Conservation (phyloP, 2,113 vertebrate genomes). For the Donacobius atricapilla region DNA sequence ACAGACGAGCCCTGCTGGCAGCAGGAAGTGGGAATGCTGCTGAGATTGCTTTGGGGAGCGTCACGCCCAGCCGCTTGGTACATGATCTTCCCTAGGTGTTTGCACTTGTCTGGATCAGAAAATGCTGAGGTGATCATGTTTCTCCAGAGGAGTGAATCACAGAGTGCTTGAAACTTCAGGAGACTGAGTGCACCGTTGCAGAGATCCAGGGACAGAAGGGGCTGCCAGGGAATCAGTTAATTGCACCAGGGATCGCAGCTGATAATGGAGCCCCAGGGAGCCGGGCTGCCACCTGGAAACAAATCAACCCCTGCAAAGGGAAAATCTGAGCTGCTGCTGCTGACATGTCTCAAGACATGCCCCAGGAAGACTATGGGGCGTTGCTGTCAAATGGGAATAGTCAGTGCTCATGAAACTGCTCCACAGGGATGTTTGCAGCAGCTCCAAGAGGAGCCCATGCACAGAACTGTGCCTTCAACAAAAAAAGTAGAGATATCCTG, state of each 20-base stretch:
- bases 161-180: neutral
- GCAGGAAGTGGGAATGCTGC: neutral
- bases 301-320: neutral
- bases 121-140: neutral
- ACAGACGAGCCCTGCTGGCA: accelerated
- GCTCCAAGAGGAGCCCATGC: neutral
- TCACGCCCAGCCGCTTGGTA: neutral
- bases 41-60: accelerated
- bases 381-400: neutral
- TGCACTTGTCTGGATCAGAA: neutral
- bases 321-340: neutral
- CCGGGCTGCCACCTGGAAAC: neutral
- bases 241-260: neutral
- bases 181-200: neutral
- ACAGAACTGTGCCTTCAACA: neutral
- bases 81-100: neutral
- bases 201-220: neutral
- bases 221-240: neutral
- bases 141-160: neutral
- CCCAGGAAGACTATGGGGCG: accelerated
- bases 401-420: neutral
- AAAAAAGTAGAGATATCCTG: neutral
- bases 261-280: neutral
- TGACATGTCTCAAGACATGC: accelerated
- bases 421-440: neutral